Evolutionary conservation across 2,888 invertebrate species (phyloP).

Genomic region (Endotricha flammealis): DNA sequence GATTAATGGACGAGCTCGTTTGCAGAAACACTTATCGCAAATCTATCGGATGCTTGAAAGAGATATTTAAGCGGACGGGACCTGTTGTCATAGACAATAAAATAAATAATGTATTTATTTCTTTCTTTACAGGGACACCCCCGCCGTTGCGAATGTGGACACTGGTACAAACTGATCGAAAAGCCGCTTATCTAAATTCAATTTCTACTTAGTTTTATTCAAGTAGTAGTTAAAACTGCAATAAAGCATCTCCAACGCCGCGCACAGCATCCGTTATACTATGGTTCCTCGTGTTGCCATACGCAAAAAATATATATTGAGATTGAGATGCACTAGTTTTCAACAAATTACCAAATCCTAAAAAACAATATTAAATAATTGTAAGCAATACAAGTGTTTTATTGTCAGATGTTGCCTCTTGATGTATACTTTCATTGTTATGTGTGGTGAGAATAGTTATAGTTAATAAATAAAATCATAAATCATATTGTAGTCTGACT

Average conservation of each 20-base stretch:
- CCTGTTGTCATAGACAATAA: too few species aligned
- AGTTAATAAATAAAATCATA: slow-evolving; percentile 33
- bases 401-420: slow-evolving; percentile 30
- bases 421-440: too few species aligned
- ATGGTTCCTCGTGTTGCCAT: slow-evolving; percentile 45
- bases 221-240: slow-evolving; percentile 59
- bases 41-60: too few species aligned
- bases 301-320: slow-evolving; percentile 27
- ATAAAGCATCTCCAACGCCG: slow-evolving; percentile 44
- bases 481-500: too few species aligned
- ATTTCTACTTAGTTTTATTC: slow-evolving; percentile 49
- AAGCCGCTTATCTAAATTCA: slow-evolving; percentile 82
- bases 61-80: too few species aligned
- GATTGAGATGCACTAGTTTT: slow-evolving; percentile 47
- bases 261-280: slow-evolving; percentile 34
- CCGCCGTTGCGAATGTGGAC: slow-evolving; percentile 96
- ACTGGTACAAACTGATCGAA: slow-evolving; percentile 95
- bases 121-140: slow-evolving; percentile 83
- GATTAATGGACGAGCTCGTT: too few species aligned
- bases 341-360: slow-evolving; percentile 26
- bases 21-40: too few species aligned
- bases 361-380: slow-evolving; percentile 61
- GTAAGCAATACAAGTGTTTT: slow-evolving; percentile 60
- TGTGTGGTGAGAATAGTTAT: slow-evolving; percentile 26
- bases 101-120: too few species aligned